Base-by-base conservation (phyloP, 37 sponge, comb jelly and placozoan genomes). In the Cladorhizidae sp. region DNA sequence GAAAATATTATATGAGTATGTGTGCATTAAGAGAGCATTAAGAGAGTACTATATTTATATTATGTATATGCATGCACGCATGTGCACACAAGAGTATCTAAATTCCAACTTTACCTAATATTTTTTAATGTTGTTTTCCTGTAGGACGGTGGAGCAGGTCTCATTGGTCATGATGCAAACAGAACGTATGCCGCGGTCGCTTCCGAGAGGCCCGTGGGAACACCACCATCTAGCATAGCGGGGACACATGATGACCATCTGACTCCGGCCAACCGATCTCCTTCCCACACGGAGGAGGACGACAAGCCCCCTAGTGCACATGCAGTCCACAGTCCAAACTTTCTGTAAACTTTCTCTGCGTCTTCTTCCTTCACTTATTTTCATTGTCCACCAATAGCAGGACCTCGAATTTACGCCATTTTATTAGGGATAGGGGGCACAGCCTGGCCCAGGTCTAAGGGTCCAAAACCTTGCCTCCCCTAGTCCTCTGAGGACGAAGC, bases 241-340 rank as follows among this genome's bases (percentile, higher is more conserved):
- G 80, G 40, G 15, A 37, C 80, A 80, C 58, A 5, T 80, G 68
- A 71, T 39, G 70, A 56, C 67, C 80, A 79, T 23, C 20, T 67
- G 80, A 67, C 70, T 23, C 52, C 78, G 23, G 37, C 57, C 32
- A 55, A 31, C 54, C 56, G 41, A 23, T 12, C 35, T 5, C 74
- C 42, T 3, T 43, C 37, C 54, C 28, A 22, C 11, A 65, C 73
- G 8, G 73, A 81, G 32, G 85, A 84, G 29, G 85, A 84, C 51
- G 85, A 84, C 49, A 49, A 70, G 26, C 85, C 85, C 41, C 85
- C 85, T 28, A 84, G 69, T 42, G 59, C 70, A 39, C 85, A 84
- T 25, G 64, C 85, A 28, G 59, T 77, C 28, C 85, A 76, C 70
- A 84, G 77, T 35, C 76, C 38, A 37, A 36, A 74, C 26, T 21